Evolutionary conservation across 2,113 vertebrate species (phyloP).

Genomic region (Verasper variegatus): DNA sequence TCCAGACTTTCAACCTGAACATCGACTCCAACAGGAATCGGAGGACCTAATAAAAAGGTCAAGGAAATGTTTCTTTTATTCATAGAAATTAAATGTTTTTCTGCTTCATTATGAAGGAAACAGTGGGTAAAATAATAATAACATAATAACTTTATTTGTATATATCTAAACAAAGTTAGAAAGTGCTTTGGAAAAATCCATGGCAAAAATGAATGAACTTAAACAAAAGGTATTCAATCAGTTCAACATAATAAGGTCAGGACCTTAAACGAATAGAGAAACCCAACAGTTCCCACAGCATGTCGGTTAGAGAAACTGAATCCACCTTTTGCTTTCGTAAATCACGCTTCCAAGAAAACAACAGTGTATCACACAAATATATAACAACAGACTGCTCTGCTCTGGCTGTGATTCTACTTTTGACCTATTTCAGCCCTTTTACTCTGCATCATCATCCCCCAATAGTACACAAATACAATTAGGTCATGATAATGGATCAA

Average conservation of each 20-base stretch:
- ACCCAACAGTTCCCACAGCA: not conserved
- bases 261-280: no score
- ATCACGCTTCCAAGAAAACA: slow-evolving; percentile 15
- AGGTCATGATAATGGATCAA: slow-evolving; percentile 77
- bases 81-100: not conserved
- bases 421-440: slow-evolving; percentile 74
- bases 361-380: slow-evolving; percentile 10
- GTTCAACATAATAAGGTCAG: no score
- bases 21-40: slow-evolving; percentile 86
- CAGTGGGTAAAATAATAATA: not conserved
- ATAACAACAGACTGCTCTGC: slow-evolving; percentile 30
- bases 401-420: slow-evolving; percentile 61
- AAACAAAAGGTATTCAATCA: no score
- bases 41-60: slow-evolving; percentile 76
- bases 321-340: not conserved
- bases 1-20: slow-evolving; percentile 88
- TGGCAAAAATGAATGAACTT: no score
- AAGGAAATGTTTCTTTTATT: not conserved
- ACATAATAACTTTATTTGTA: no score
- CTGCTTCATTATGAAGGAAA: not conserved
- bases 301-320: not conserved
- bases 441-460: slow-evolving; percentile 62
- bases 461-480: slow-evolving; percentile 63
- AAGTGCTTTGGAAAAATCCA: no score
- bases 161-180: no score